A percentile compares a stretch with the other conserved stretches of the same genome.
Evolutionary conservation across 2,113 vertebrate genomes (phyloP).

Genomic region (Vombatus ursinus): DNA sequence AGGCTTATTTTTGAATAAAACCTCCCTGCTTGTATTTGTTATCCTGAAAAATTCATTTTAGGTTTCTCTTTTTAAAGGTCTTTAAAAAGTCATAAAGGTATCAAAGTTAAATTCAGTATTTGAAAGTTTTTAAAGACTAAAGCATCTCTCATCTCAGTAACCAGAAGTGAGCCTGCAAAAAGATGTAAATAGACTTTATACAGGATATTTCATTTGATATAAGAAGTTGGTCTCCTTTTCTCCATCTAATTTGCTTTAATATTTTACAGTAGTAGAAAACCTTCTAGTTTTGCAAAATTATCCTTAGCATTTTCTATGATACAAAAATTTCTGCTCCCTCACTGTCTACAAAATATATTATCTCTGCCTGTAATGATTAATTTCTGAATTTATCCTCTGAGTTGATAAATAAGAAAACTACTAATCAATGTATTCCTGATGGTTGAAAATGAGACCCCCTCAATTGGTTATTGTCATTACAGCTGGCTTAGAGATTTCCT

Average conservation of each 20-base stretch:
- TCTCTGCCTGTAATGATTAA: conserved; percentile 25
- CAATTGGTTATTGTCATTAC: conserved; percentile 52
- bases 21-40: neutral
- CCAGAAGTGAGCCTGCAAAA: neutral
- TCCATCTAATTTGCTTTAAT: conserved; percentile 47
- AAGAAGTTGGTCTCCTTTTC: conserved; percentile 32
- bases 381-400: conserved; percentile 38
- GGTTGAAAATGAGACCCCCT: conserved; percentile 22
- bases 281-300: neutral
- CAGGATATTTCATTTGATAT: conserved; percentile 32
- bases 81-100: neutral
- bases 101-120: neutral
- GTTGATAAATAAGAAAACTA: conserved; percentile 35
- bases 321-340: conserved; percentile 18
- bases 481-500: conserved; percentile 2
- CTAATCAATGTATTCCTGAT: neutral
- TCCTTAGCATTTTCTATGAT: neutral
- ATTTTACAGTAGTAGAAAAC: neutral
- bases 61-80: neutral
- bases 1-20: neutral
- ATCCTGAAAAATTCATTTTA: neutral
- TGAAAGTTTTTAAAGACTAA: neutral
- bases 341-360: conserved; percentile 30
- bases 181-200: conserved; percentile 1
- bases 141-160: neutral